phyloP scores from a whole-genome alignment of 2,113 vertebrate species.

The Tamias sibiricus region DNA sequence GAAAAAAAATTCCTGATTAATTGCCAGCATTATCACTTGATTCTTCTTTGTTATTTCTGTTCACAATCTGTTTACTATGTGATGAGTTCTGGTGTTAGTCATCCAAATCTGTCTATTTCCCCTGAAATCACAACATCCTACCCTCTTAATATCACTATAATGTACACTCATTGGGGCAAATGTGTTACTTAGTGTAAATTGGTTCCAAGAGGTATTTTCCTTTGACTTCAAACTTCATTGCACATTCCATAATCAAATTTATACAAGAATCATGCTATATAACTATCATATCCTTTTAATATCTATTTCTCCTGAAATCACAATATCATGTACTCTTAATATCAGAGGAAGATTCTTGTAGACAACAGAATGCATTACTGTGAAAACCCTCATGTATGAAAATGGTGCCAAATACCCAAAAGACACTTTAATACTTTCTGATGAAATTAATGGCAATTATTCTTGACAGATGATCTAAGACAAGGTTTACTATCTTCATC shows the following conservation, averaged over 20 bases:
- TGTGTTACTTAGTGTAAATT: slow-evolving; percentile 22
- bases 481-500: neutral
- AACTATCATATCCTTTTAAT: neutral
- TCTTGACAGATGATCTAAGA: slow-evolving; percentile 9
- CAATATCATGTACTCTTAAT: neutral
- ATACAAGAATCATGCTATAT: neutral
- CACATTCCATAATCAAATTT: neutral
- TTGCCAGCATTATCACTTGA: neutral
- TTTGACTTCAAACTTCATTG: neutral
- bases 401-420: neutral
- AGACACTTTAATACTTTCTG: neutral
- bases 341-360: neutral
- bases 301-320: neutral
- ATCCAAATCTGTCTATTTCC: neutral
- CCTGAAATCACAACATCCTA: neutral
- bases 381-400: neutral
- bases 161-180: neutral
- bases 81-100: neutral
- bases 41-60: slow-evolving; percentile 29
- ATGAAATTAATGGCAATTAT: slow-evolving; percentile 13
- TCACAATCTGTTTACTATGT: neutral
- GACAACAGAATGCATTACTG: neutral
- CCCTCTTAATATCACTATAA: neutral
- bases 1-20: neutral
- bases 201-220: neutral